Evolutionary conservation across 1,140 invertebrate species (phyloP), one percentile per base, ranked within the genome.

Genomic region (Coptotermes formosanus): DNA sequence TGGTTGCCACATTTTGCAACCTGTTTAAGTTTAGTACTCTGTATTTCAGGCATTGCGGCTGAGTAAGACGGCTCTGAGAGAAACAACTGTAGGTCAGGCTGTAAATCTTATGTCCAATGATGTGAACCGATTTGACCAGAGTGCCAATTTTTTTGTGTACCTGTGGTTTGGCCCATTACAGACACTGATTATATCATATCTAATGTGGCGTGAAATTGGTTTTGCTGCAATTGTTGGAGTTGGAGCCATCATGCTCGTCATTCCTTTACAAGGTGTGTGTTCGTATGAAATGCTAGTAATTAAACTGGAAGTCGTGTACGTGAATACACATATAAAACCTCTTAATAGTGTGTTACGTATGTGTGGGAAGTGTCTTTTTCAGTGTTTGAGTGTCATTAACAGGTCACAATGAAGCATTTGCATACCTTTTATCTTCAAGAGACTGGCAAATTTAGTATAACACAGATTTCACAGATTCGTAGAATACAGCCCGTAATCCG

Each of bases 61-160:
- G 4, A 95, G 93, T 87, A 92, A 92, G 85, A 93, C 92, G 0
- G 94, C 96, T 0, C 88, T 97, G 44, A 94, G 94, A 0, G 93
- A 96, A 88, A 96, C 96, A 4, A 96, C 96, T 12, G 93, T 95
- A 4, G 97, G 97, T 1, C 97, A 97, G 91, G 94, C 97, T 86
- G 95, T 97, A 3, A 97, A 97, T 91, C 90, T 97, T 7, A 92
- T 97, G 83, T 95, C 96, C 3, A 97, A 97, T 89, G 96, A 97
- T 89, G 93, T 94, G 23, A 94, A 93, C 87, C 90, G 94, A 86
- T 94, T 94, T 87, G 94, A 94, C 90, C 88, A 93, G 16, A 92
- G 93, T 21, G 92, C 92, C 7, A 90, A 94, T 32, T 92, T 94
- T 87, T 89, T 94, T 32, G 93, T 94, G 89, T 91, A 93, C 88